Percentiles rank a stretch among this genome's conserved stretches.
Conservation (phyloP, 2,888 invertebrate genomes). For the Stenolophus ochropezus region DNA sequence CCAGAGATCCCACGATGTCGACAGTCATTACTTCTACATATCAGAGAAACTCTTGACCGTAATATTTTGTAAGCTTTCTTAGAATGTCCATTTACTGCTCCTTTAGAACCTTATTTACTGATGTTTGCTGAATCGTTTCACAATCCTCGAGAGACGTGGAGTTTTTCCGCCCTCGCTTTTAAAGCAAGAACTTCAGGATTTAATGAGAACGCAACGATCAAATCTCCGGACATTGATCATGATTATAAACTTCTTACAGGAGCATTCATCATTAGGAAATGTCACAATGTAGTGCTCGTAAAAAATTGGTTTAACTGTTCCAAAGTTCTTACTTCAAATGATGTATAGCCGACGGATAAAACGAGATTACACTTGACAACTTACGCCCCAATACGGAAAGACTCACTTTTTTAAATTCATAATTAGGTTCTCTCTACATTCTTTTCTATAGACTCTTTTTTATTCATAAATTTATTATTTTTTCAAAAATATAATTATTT, state of each 20-base stretch:
- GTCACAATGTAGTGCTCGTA: not conserved
- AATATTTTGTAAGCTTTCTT: constrained; percentile 25
- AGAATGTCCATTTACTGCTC: constrained; percentile 26
- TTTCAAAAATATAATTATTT: too few species aligned
- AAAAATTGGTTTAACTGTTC: not conserved
- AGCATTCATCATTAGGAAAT: not conserved
- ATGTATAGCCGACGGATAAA: not conserved
- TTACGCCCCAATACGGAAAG: not conserved
- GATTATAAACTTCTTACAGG: not conserved
- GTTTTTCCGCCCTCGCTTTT: constrained; percentile 7
- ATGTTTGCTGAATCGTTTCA: constrained; percentile 35
- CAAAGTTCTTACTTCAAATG: not conserved
- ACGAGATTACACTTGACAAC: not conserved
- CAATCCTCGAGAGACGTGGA: constrained; percentile 30
- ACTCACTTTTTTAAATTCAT: not conserved
- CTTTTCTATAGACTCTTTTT: too few species aligned
- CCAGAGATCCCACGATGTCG: not conserved
- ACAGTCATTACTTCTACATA: constrained; percentile 12
- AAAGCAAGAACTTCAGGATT: constrained; percentile 25
- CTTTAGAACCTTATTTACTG: constrained; percentile 27
- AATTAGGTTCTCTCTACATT: not conserved
- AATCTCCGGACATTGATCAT: not conserved
- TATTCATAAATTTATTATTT: too few species aligned
- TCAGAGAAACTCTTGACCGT: not conserved
- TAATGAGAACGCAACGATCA: constrained; percentile 30